Evolutionary conservation across 2,888 invertebrate genomes (phyloP), one percentile per base, ranked within the genome.

Genomic region (Drosophila greeni): DNA sequence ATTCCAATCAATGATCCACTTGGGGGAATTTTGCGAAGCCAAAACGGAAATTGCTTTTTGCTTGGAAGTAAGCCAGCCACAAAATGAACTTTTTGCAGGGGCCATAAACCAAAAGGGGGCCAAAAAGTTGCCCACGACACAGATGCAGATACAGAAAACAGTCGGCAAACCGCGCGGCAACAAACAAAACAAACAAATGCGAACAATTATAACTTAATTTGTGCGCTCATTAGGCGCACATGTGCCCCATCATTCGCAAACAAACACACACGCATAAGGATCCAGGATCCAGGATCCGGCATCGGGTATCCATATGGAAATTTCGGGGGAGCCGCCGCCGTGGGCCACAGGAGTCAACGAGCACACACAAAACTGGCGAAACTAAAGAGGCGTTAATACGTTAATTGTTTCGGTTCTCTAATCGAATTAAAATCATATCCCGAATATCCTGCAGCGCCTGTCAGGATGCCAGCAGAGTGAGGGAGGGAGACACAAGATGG

Each of bases 341-440:
- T 72, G 65, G 29, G 55, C 76, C 80, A 58, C 69, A 78, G 71
- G 74, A 73, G 65, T 79, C 57, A 48, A 65, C 55, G 52, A 72
- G 65, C 58, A 45, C 65, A 70, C 55, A 62, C 40, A 58, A 71
- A 47, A 69, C 37, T 59, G 37, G 48, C 39, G 33, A 51, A 76
- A 76, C 84, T 84, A 85, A 88, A 86, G 86, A 87, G 87, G 88
- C 87, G 87, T 88, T 88, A 87, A 87, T 86, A 82, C 85, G 86
- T 87, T 88, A 88, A 88, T 88, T 88, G 88, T 87, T 88, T 85
- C 84, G 82, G 86, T 86, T 66, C 79, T 78, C 86, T 88, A 88
- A 88, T 88, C 87, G 87, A 88, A 88, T 88, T 88, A 88, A 88
- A 88, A 87, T 87, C 86, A 85, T 81, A 86, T 80, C 76, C 84